Percentiles rank a stretch among this genome's conserved stretches.
Evolutionary conservation across 2,888 invertebrate genomes (phyloP).

Genomic region (Eilema caniola): DNA sequence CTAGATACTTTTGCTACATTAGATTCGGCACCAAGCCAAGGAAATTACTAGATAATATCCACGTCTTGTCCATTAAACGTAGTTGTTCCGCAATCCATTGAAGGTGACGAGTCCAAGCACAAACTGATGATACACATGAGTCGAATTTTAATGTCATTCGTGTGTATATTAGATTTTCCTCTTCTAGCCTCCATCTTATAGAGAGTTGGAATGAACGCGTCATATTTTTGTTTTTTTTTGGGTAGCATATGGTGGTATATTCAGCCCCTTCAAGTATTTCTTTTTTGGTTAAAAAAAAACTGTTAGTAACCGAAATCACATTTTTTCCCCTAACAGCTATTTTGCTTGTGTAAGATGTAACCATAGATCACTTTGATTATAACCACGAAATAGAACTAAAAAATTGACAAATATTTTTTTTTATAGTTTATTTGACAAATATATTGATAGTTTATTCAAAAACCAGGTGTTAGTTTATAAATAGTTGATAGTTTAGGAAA

Average conservation of each 20-base stretch:
- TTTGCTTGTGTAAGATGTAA: background rate
- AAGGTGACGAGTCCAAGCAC: background rate
- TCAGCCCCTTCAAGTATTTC: background rate
- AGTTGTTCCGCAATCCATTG: slow-evolving; percentile 6
- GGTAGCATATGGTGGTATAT: background rate
- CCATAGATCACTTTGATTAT: background rate
- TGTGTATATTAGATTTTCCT: background rate
- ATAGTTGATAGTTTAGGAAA: slow-evolving; percentile 63
- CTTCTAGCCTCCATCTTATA: background rate
- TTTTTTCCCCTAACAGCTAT: no score
- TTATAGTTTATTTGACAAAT: background rate
- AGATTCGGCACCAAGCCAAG: background rate
- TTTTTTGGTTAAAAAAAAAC: no score
- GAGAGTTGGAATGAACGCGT: background rate
- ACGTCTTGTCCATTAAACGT: slow-evolving; percentile 9
- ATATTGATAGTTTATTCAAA: slow-evolving; percentile 26
- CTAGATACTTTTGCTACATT: background rate
- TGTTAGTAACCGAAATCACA: no score
- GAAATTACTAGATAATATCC: background rate
- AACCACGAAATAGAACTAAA: background rate
- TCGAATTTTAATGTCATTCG: background rate
- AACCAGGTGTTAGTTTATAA: slow-evolving; percentile 41
- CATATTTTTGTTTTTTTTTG: background rate
- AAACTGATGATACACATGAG: background rate
- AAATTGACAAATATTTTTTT: background rate